Evolutionary conservation across 1,140 invertebrate genomes (phyloP), one percentile per base, ranked within the genome.

Genomic region (Papilio polyxenes): DNA sequence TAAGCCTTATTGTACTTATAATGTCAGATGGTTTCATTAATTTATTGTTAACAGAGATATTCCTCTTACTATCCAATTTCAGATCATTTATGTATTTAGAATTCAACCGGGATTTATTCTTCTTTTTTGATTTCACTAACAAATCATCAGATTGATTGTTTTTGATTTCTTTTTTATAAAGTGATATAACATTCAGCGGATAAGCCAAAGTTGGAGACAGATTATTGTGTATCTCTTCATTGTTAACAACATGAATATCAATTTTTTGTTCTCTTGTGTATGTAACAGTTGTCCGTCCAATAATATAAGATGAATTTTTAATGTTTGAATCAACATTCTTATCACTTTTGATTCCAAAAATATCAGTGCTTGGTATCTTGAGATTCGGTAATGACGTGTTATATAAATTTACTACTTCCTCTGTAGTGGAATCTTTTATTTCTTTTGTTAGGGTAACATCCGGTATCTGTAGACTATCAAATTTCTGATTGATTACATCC

Each of bases 21-120:
- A 94, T 90, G 78, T 93, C 90, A 9, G 93, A 94, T 23, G 93
- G 93, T 84, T 93, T 94, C 75, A 92, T 87, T 87, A 94, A 91
- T 90, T 93, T 93, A 86, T 85, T 87, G 56, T 82, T 87, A 81
- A 90, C 86, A 84, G 85, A 85, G 75, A 82, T 82, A 72, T 88
- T 88, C 37, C 86, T 86, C 84, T 84, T 87, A 88, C 89, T 85
- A 84, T 88, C 77, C 20, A 86, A 83, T 20, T 87, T 87, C 13
- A 88, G 75, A 84, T 88, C 83, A 82, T 88, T 85, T 75, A 76
- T 79, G 65, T 82, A 80, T 75, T 89, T 86, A 40, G 83, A 77
- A 72, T 83, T 65, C 37, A 80, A 81, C 7, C 81, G 72, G n/a
- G 82, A 48, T 84, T 88, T 84, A 82, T 84, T 80, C 56, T 81